phyloP scores from a whole-genome alignment of 2,797 vertebrate species.

The Okamejei kenojei region DNA sequence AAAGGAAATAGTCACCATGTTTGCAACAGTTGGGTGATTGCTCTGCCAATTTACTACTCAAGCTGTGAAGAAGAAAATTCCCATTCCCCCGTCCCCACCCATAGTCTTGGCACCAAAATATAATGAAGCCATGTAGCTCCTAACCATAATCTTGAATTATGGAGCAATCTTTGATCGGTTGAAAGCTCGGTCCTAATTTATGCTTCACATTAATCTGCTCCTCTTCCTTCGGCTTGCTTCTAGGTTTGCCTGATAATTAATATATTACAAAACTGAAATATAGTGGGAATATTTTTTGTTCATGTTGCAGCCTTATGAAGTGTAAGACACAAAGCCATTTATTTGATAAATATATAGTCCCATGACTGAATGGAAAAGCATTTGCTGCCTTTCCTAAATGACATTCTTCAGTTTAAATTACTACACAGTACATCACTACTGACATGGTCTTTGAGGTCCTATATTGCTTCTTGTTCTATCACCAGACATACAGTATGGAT shows the following conservation, averaged over 20 bases:
- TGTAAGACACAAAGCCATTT: neutral
- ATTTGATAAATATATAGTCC: conserved; percentile 14
- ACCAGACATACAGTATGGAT: neutral
- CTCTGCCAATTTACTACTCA: neutral
- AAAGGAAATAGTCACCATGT: neutral
- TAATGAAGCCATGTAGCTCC: neutral
- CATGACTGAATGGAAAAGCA: neutral
- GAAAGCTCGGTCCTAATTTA: neutral
- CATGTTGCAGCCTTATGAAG: conserved; percentile 3
- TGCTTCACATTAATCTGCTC: neutral
- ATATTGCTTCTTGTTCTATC: conserved; percentile 25
- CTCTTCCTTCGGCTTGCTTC: neutral
- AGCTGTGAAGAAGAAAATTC: neutral
- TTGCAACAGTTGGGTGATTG: neutral
- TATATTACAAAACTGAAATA: neutral
- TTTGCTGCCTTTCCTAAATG: neutral
- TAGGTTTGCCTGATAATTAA: neutral
- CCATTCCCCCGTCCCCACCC: too few species aligned
- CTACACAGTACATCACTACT: neutral
- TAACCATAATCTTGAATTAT: neutral
- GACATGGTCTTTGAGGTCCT: neutral
- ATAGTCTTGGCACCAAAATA: neutral
- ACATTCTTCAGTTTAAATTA: conserved; percentile 30
- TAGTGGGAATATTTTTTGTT: neutral
- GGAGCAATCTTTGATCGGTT: neutral